phyloP scores from a whole-genome alignment of 2,113 vertebrate species.

The Pleuronectes platessa region DNA sequence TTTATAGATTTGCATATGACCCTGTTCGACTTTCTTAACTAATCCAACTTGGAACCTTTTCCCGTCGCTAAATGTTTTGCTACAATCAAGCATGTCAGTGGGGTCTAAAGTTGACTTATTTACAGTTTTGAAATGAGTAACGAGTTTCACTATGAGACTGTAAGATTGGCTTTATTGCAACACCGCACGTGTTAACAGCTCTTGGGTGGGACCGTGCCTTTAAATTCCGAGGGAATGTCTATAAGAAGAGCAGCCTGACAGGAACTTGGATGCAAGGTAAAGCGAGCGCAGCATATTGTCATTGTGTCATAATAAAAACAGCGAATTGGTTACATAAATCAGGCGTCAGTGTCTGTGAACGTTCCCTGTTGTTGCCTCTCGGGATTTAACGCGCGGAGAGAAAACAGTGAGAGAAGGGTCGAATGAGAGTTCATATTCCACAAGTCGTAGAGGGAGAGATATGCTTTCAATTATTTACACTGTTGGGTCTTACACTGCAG shows the following conservation, averaged over 20 bases:
- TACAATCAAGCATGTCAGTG: conserved; percentile 17
- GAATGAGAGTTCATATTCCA: conserved; percentile 8
- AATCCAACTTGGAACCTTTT: conserved; percentile 20
- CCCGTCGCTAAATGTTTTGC: conserved; percentile 17
- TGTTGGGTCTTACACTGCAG: neutral
- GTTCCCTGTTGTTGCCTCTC: conserved; percentile 12
- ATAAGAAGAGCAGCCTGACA: conserved; percentile 32
- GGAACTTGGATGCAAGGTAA: conserved; percentile 46
- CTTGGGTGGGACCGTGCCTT: conserved; percentile 26
- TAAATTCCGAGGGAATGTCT: conserved; percentile 33
- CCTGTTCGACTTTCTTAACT: conserved; percentile 28
- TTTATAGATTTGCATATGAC: neutral
- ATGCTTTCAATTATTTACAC: neutral
- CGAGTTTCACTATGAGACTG: conserved; percentile 12
- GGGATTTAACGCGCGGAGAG: conserved; percentile 21
- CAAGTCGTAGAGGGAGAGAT: neutral
- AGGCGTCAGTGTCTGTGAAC: conserved; percentile 23
- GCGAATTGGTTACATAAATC: conserved; percentile 27
- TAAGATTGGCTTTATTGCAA: conserved; percentile 19
- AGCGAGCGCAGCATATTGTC: conserved; percentile 13
- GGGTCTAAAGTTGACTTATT: conserved; percentile 47
- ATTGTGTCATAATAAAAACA: conserved; percentile 35
- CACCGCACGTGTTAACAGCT: conserved; percentile 29
- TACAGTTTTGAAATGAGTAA: conserved; percentile 37
- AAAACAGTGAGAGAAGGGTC: conserved; percentile 24